These are phyloP conservation scores for Calliphora vicina DNA, from an alignment of 1,140 invertebrate genomes.

Conservation along the genomic window DNA sequence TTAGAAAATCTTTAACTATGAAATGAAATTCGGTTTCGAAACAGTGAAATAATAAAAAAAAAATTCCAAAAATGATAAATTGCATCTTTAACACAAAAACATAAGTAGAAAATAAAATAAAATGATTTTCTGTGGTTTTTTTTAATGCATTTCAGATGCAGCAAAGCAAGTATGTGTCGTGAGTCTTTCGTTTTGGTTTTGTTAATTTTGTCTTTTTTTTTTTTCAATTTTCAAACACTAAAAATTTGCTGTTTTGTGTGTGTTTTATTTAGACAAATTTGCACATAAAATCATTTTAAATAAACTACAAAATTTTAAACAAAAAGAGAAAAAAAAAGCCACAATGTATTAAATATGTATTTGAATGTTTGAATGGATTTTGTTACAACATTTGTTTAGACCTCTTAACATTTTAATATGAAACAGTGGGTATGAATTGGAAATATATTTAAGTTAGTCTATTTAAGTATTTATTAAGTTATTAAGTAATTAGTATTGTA, in stretches of 20 bases:
- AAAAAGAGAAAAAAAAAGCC: background rate
- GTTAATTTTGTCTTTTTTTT: background rate
- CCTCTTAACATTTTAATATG: constrained; percentile 21
- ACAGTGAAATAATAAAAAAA: background rate
- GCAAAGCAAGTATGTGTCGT: constrained; percentile 34
- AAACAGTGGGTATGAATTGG: background rate
- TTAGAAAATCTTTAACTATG: background rate
- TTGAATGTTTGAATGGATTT: background rate
- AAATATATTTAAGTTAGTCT: no score
- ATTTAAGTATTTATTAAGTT: no score
- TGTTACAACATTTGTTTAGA: constrained; percentile 18
- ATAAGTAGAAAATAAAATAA: background rate
- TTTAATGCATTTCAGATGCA: background rate
- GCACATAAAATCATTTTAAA: constrained; percentile 27
- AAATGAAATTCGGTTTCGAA: background rate
- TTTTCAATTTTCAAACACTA: background rate
- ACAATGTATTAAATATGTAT: background rate
- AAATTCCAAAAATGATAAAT: background rate
- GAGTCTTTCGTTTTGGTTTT: constrained; percentile 36
- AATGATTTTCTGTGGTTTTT: background rate
- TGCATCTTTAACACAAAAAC: background rate
- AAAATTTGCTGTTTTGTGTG: background rate
- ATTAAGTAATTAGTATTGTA: no score
- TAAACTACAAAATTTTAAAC: constrained; percentile 30
- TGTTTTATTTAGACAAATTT: constrained; percentile 15